Conservation (phyloP, 2,888 invertebrate genomes). For the Allophyes oxyacanthae region DNA sequence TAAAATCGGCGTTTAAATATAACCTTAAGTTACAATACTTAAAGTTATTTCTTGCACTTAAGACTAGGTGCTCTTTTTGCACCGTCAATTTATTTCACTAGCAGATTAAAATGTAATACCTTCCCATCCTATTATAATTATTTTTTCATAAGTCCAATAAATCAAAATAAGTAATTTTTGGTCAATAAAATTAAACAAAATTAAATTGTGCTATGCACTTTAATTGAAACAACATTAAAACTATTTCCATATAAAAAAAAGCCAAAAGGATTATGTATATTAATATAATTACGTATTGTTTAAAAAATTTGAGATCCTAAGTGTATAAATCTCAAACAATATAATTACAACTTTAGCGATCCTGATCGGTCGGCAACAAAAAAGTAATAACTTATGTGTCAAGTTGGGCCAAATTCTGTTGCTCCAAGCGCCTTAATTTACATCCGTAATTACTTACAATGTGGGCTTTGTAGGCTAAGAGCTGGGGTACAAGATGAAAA, state of each 20-base stretch:
- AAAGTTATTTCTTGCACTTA: conserved; percentile 57
- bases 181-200: not conserved
- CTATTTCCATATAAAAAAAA: too few relatives aligned
- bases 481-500: conserved; percentile 41
- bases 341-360: conserved; percentile 43
- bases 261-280: too few relatives aligned
- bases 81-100: conserved; percentile 20
- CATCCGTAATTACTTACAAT: conserved; percentile 73
- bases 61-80: conserved; percentile 42
- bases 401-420: conserved; percentile 47
- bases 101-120: conserved; percentile 20
- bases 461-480: conserved; percentile 67
- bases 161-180: not conserved
- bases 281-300: too few relatives aligned
- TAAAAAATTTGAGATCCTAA: conserved; percentile 4
- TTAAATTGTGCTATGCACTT: too few relatives aligned
- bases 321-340: conserved; percentile 21
- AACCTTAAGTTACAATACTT: conserved; percentile 58
- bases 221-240: too few relatives aligned
- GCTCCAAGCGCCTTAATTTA: conserved; percentile 64
- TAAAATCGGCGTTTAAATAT: conserved; percentile 59
- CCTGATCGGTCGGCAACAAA: conserved; percentile 19
- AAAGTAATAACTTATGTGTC: conserved; percentile 52
- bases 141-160: conserved; percentile 18
- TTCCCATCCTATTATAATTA: conserved; percentile 3